Base-by-base conservation (phyloP, 2,797 vertebrate genomes). In the Oophaga sylvatica region DNA sequence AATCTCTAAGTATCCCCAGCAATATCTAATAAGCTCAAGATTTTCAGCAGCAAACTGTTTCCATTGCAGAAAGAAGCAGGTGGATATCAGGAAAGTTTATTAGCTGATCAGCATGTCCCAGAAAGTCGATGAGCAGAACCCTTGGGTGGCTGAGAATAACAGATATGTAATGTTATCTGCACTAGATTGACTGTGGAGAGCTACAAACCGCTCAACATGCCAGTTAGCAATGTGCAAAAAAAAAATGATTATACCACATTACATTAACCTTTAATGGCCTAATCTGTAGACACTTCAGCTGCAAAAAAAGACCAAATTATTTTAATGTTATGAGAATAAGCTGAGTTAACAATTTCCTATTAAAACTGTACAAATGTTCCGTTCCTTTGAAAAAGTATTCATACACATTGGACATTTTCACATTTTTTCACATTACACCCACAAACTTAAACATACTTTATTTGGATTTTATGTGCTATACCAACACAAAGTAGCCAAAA, bases 151-250 rank as follows among this genome's bases (percentile, higher is more conserved):
- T 78, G 31, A 63, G 73, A 86, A 89, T 86, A 89, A 86, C 83
- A 89, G 80, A 89, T 89, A 86, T 89, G 45, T 89, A 89, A 89
- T 86, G 88, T 89, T 89, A 88, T 85, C 84, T 71, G 80, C 62
- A 86, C 88, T 81, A 78, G 71, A 20, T 79, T 84, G 56, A 89
- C 88, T 82, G 80, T 78, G 84, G 88, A 82, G 88, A 57, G 84
- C 63, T 56, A 81, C 87, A 76, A 82, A 59, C 53, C 70, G 78
- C 77, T 59, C 70, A 89, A 78, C 62, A 65, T 75, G 79, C 87
- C 70, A 81, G 79, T 81, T 85, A 89, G 57, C 78, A 85, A 53
- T 7, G 75, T 65, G 45, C 17, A 22, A 63, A 73, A 62, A 41
- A 80, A 68, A 60, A 41, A 71, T 45, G 65, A 87, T 59, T n/a